Base-by-base conservation (phyloP, 1,140 invertebrate genomes). In the Cardiocondyla obscurior region DNA sequence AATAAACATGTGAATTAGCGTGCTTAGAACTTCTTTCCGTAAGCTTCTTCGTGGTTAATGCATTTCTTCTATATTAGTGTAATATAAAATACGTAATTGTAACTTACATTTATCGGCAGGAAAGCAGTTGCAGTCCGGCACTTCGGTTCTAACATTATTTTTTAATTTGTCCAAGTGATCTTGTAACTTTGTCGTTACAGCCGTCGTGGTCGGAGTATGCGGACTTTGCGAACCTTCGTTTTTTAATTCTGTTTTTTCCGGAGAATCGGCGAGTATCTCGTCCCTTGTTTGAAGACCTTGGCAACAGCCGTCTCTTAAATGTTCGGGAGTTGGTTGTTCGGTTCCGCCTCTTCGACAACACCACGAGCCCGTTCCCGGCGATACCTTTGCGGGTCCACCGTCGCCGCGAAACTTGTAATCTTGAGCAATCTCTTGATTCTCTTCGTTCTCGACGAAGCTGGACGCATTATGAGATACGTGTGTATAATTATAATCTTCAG, bases 121-220 rank as follows among this genome's bases (percentile, higher is more conserved):
- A 93, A 98, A 97, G 94, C 97, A 98, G 90, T 97, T 96, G 92
- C 97, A 98, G 88, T 96, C 96, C 6, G 97, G 97, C 67, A 97
- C 96, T 95, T 98, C 97, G 22, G 96, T 96, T 93, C 96, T 95
- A 33, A 96, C 94, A 92, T 96, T 96, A 89, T 95, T 96, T 92
- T 95, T 95, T 85, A 96, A 90, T 88, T 95, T 95, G 86, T 96
- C 95, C 81, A 96, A 89, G 90, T 96, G 95, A 44, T 96, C 95
- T 87, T 96, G 94, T 77, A 95, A 94, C 86, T 96, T 96, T 84
- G 94, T 95, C 0, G 85, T 81, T 10, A 89, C 79, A 44, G 88
- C 77, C 30, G 60, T 46, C 28, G 74, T 25, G 10, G 58, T 82
- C 33, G 87, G 84, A 33, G 73, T 88, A 44, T 89, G 91, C 4